These are phyloP conservation scores for Limenitis camilla DNA, from an alignment of 2,888 invertebrate genomes.

Conservation along the genomic window DNA sequence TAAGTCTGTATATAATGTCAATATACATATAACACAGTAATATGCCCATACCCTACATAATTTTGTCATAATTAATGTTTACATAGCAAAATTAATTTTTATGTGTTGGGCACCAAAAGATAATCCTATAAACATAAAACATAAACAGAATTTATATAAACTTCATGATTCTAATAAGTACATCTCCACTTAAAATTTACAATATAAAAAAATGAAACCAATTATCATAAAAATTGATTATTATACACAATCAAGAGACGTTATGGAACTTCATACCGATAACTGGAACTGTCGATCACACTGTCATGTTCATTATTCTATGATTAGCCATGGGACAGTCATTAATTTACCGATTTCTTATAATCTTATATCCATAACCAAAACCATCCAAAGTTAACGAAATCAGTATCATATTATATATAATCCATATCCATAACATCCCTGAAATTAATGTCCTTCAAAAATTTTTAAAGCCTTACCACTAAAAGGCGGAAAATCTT, in stretches of 20 bases:
- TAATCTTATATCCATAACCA: too few species aligned
- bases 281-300: too few species aligned
- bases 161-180: conserved; percentile 17
- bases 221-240: conserved; percentile 6
- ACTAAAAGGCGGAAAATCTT: conserved; percentile 64
- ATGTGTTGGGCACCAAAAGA: neutral
- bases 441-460: conserved; percentile 29
- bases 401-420: too few species aligned
- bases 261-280: too few species aligned
- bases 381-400: too few species aligned
- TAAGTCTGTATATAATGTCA: neutral
- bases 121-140: neutral
- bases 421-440: conserved; percentile 8
- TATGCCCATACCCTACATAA: conserved; percentile 27
- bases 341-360: too few species aligned
- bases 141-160: conserved; percentile 17
- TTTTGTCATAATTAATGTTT: conserved; percentile 4
- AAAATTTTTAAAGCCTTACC: conserved; percentile 42
- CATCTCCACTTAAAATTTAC: conserved; percentile 22
- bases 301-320: too few species aligned
- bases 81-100: neutral
- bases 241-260: neutral
- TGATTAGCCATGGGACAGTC: too few species aligned
- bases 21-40: conserved; percentile 20
- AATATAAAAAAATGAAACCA: conserved; percentile 23